Conservation (phyloP, 1,140 invertebrate species). For the Papilio dardanus region DNA sequence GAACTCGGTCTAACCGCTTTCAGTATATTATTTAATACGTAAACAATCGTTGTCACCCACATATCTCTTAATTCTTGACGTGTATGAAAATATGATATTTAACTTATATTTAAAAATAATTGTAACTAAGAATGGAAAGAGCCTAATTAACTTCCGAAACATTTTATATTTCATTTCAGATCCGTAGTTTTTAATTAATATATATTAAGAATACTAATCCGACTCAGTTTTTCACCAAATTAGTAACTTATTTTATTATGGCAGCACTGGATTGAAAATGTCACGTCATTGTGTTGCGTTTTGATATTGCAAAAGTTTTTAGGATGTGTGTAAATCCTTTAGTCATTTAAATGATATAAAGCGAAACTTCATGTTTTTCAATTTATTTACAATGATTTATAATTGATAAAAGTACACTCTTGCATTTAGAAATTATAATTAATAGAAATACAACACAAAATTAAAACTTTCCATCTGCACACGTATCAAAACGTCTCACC, state of each 20-base stretch:
- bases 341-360: not conserved
- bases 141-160: too few species aligned
- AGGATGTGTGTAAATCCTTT: not conserved
- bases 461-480: not conserved
- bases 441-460: not conserved
- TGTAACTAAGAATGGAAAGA: too few species aligned
- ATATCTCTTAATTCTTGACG: too few species aligned
- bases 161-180: not conserved
- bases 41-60: too few species aligned
- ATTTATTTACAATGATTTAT: not conserved
- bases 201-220: too few species aligned
- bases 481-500: slow-evolving; percentile 29
- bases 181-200: too few species aligned
- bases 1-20: too few species aligned
- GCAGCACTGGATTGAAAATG: not conserved
- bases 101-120: too few species aligned
- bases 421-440: not conserved
- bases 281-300: not conserved
- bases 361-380: not conserved
- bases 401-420: not conserved
- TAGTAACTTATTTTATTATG: not conserved
- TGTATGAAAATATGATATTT: too few species aligned
- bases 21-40: too few species aligned
- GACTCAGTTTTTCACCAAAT: too few species aligned
- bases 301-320: not conserved